phyloP scores from a whole-genome alignment of 2,888 invertebrate genomes.

The Oligia fasciuncula region DNA sequence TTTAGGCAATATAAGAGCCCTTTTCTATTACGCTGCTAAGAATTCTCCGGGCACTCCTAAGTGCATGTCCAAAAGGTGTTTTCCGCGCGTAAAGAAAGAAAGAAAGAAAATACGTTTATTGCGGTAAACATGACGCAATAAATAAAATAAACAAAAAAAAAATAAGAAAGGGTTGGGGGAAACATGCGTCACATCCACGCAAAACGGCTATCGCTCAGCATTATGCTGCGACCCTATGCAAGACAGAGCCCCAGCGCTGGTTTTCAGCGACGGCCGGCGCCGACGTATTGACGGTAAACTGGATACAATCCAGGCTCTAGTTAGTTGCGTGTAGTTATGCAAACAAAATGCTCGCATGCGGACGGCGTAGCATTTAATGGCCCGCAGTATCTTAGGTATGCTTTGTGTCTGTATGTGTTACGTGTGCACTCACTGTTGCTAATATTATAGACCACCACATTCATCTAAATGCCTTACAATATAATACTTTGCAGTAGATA shows the following conservation, averaged over 20 bases:
- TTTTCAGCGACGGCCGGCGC: too few relatives aligned
- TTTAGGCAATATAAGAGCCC: background rate
- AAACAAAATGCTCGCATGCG: conserved; percentile 27
- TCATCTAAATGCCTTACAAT: too few relatives aligned
- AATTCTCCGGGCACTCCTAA: background rate
- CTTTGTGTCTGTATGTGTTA: background rate
- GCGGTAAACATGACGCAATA: too few relatives aligned
- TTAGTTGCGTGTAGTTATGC: conserved; percentile 1
- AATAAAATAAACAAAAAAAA: too few relatives aligned
- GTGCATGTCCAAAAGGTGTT: background rate
- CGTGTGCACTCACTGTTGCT: background rate
- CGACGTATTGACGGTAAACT: background rate
- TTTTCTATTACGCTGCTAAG: background rate
- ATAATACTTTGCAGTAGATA: background rate
- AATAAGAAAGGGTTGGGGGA: too few relatives aligned
- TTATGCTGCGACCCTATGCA: too few relatives aligned
- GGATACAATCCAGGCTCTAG: too few relatives aligned
- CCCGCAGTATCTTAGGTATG: background rate
- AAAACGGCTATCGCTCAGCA: too few relatives aligned
- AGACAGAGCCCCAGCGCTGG: too few relatives aligned
- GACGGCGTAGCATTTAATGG: background rate
- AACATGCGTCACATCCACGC: too few relatives aligned
- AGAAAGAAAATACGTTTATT: too few relatives aligned
- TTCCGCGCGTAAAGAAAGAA: background rate
- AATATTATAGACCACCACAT: background rate